Evolutionary conservation across 30 jellyfish, hydroid and myxozoan genomes (phyloP), one percentile per base, ranked within the genome.

Genomic region (Turritopsis rubra): DNA sequence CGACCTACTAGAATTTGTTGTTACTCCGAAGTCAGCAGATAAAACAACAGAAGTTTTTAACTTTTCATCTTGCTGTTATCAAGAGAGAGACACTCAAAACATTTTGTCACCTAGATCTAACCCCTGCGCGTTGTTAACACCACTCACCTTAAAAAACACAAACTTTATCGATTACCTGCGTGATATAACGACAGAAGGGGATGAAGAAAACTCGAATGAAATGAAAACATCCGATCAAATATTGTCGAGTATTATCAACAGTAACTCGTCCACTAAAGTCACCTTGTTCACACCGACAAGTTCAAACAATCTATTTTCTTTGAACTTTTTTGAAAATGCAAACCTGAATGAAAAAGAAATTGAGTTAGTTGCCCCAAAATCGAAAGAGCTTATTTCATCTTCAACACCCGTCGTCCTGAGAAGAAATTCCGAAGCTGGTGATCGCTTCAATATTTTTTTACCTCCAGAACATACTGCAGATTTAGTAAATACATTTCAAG

Each of bases 311-410:
- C 19, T 68, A 1, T 68, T 68, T 19, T 68, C 77, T 23, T 68
- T 68, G 31, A 68, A 68, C 19, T 68, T 68, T 68, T 68, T 68
- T 27, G 77, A 68, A 23, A 68, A 68, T 27, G 28, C 30, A 9
- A 68, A 68, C 8, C 9, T 68, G 30, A 23, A 23, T n/a, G 77
- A 68, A 68, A 22, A 68, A 7, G 30, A 68, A n/a, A 19, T 68
- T 27, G 30, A 23, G 9, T 27, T 68, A 27, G 22, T 68, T 68
- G 77, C 77, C 9, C 77, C 77, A 1, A 68, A 68, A 68, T 23
- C 77, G 28, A 68, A 68, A 68, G 77, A 68, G 30, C 8, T 68
- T 9, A 68, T 68, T 68, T n/a, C 77, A n/a, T 27, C 77, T 68
- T 27, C 28, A 68, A 68, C 77, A 68, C 77, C 77, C 19, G 77